phyloP scores from a whole-genome alignment of 2,797 vertebrate species.

The Cephalopachus bancanus region DNA sequence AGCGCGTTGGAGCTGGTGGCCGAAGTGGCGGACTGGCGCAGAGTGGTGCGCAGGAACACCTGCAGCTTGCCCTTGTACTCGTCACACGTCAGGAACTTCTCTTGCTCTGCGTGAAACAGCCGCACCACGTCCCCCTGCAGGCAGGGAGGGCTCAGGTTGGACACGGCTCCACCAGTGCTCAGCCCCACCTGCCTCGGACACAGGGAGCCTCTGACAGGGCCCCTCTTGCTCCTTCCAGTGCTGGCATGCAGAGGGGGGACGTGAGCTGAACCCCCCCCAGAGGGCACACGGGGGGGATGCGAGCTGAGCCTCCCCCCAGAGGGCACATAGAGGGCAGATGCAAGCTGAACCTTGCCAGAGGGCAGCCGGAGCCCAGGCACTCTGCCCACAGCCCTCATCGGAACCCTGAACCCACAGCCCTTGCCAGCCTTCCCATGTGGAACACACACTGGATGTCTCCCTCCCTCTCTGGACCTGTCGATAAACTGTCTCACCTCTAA shows the following conservation, averaged over 20 bases:
- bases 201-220: neutral
- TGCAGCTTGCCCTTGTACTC: slow-evolving; percentile 95
- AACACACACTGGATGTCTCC: neutral
- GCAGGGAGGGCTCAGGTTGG: accelerated
- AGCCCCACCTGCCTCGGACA: accelerated
- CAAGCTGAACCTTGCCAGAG: neutral
- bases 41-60: slow-evolving; percentile 96
- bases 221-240: neutral
- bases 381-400: neutral
- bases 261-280: accelerated
- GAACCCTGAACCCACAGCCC: neutral
- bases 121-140: slow-evolving; percentile 96
- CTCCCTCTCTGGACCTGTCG: neutral
- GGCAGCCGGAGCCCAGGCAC: neutral
- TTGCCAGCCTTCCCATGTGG: neutral
- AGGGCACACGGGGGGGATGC: neutral
- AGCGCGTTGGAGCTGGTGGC: slow-evolving; percentile 98
- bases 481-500: neutral
- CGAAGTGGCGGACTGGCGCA: slow-evolving; percentile 96
- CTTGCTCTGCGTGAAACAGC: slow-evolving; percentile 97
- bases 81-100: slow-evolving; percentile 98
- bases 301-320: neutral
- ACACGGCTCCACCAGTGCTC: neutral
- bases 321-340: neutral
- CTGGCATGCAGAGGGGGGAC: neutral